Evolutionary conservation across 2,113 vertebrate species (phyloP).

Genomic region (Sebastes schlegelii): DNA sequence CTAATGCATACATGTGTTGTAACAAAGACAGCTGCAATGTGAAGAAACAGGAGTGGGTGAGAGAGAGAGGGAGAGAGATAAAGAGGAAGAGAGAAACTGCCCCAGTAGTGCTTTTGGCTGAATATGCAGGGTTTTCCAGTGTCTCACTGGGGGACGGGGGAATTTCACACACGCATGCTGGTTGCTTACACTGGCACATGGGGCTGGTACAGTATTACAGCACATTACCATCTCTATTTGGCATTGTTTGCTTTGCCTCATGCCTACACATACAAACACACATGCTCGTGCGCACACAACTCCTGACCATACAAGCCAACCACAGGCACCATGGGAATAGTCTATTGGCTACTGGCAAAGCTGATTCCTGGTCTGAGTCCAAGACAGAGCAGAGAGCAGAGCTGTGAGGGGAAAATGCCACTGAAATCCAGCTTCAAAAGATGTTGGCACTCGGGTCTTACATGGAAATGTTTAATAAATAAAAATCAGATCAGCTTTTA

Average conservation of each 20-base stretch:
- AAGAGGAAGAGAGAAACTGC: slow-evolving; percentile 22
- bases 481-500: slow-evolving; percentile 19
- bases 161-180: slow-evolving; percentile 71
- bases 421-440: slow-evolving; percentile 46
- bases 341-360: slow-evolving; percentile 76
- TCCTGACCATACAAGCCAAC: slow-evolving; percentile 78
- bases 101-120: slow-evolving; percentile 68
- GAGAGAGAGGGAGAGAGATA: slow-evolving; percentile 14
- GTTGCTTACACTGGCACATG: slow-evolving; percentile 76
- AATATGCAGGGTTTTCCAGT: slow-evolving; percentile 65
- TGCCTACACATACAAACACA: slow-evolving; percentile 75
- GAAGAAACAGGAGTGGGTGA: not conserved
- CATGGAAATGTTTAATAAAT: not conserved
- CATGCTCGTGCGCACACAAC: slow-evolving; percentile 61
- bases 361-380: slow-evolving; percentile 71
- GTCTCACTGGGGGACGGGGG: slow-evolving; percentile 67
- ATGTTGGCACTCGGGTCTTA: slow-evolving; percentile 19
- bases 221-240: slow-evolving; percentile 77
- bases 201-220: slow-evolving; percentile 76
- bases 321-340: slow-evolving; percentile 77
- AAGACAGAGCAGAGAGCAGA: slow-evolving; percentile 62
- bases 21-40: slow-evolving; percentile 26
- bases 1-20: slow-evolving; percentile 19
- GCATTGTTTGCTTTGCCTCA: slow-evolving; percentile 76
- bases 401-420: slow-evolving; percentile 42